Evolutionary conservation across 2,888 invertebrate species (phyloP).

Genomic region (Agapostemon virescens): DNA sequence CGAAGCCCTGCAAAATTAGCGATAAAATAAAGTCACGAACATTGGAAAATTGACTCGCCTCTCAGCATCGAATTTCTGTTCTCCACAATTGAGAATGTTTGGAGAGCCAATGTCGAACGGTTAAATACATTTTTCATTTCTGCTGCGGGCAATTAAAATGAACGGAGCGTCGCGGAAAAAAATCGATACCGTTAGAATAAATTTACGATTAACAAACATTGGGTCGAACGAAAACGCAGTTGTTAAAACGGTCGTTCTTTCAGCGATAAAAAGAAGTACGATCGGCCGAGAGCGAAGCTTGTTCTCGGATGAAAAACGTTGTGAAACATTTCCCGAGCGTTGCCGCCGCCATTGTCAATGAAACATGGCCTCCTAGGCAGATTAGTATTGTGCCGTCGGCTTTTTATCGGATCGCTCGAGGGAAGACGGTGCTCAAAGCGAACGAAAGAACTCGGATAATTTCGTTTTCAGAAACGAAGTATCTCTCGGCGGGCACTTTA

Average conservation of each 20-base stretch:
- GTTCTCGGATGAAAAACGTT: neutral
- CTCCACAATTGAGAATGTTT: too few species aligned
- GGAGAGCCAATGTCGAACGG: too few species aligned
- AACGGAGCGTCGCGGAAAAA: too few species aligned
- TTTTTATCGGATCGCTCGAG: neutral
- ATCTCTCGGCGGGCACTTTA: slow-evolving; percentile 12
- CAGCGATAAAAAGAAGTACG: neutral
- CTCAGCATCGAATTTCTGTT: too few species aligned
- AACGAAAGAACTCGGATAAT: neutral
- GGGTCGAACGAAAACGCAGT: neutral
- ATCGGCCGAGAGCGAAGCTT: too few species aligned
- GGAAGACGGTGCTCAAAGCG: neutral
- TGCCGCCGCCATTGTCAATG: neutral
- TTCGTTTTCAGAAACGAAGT: slow-evolving; percentile 3
- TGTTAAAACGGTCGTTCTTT: neutral
- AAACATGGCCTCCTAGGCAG: neutral
- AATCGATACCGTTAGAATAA: too few species aligned
- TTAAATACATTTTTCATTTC: too few species aligned
- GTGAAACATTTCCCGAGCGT: neutral
- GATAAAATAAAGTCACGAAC: too few species aligned
- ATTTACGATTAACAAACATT: too few species aligned
- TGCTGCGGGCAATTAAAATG: too few species aligned
- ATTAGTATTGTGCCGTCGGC: neutral
- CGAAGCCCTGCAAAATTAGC: too few species aligned
- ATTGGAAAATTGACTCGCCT: too few species aligned